A percentile compares a stretch with the other conserved stretches of the same genome.
Conservation (phyloP, 1,140 invertebrate species). For the Acromyrmex charruanus region DNA sequence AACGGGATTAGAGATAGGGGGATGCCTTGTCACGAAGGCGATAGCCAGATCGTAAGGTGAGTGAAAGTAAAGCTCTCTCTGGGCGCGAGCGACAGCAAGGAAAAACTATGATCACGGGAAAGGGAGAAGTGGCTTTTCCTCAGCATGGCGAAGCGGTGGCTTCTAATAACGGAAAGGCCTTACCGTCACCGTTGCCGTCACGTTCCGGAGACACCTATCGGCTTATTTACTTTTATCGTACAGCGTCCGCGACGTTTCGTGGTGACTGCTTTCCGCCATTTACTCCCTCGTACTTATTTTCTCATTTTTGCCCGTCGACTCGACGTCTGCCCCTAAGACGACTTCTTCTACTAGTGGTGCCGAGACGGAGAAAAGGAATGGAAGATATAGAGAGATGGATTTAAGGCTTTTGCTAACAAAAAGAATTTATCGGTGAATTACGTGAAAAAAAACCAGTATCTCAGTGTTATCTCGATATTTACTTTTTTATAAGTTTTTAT, state of each 20-base stretch:
- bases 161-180: conserved; percentile 56
- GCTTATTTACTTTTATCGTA: conserved; percentile 63
- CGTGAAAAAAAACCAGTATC: neutral
- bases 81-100: neutral
- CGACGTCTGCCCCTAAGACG: conserved; percentile 27
- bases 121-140: conserved; percentile 2
- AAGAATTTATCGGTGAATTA: conserved; percentile 3
- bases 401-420: conserved; percentile 17
- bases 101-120: neutral
- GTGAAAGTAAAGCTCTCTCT: conserved; percentile 56
- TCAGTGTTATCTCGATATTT: neutral
- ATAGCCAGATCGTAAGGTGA: conserved; percentile 56
- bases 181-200: conserved; percentile 22
- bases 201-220: conserved; percentile 43
- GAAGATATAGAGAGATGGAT: conserved; percentile 5
- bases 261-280: conserved; percentile 53
- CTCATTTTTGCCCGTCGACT: conserved; percentile 61
- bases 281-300: conserved; percentile 55
- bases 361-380: neutral
- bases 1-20: conserved; percentile 33
- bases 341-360: conserved; percentile 32
- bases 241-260: conserved; percentile 52
- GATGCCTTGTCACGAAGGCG: conserved; percentile 29
- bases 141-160: conserved; percentile 7
- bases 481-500: neutral